Conservation (phyloP, 1,140 invertebrate genomes). For the Psilanteris sp. region DNA sequence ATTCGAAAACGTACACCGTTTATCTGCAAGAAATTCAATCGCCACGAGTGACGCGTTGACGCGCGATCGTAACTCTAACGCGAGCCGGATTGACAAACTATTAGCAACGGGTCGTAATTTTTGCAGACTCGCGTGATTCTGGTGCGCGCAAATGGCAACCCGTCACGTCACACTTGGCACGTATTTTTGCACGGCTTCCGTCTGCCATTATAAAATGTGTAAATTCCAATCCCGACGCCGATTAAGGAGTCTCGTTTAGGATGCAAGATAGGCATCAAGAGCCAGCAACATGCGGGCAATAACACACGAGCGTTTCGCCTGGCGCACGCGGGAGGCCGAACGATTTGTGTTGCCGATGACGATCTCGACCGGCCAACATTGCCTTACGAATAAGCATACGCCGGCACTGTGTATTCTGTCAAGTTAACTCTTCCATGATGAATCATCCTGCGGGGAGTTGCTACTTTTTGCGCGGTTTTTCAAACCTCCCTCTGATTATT, state of each 20-base stretch:
- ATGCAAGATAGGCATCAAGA: constrained; percentile 48
- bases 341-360: constrained; percentile 55
- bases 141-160: not conserved
- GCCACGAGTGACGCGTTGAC: no score
- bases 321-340: constrained; percentile 41
- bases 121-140: not conserved
- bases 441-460: not conserved
- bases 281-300: constrained; percentile 42
- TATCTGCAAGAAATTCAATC: no score
- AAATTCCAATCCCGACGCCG: constrained; percentile 44
- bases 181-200: constrained; percentile 20
- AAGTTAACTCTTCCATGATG: constrained; percentile 27
- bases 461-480: constrained; percentile 13
- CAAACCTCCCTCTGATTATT: not conserved
- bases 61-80: no score
- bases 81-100: constrained; percentile 28
- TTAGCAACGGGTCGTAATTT: constrained; percentile 24
- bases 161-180: constrained; percentile 27
- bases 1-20: no score
- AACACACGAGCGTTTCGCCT: constrained; percentile 31
- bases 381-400: constrained; percentile 47
- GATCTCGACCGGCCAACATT: constrained; percentile 45
- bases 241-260: constrained; percentile 46
- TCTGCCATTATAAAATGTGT: constrained; percentile 38
- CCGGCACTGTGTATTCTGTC: constrained; percentile 28